phyloP scores from a whole-genome alignment of 2,888 invertebrate species.

The Eilema depressum region DNA sequence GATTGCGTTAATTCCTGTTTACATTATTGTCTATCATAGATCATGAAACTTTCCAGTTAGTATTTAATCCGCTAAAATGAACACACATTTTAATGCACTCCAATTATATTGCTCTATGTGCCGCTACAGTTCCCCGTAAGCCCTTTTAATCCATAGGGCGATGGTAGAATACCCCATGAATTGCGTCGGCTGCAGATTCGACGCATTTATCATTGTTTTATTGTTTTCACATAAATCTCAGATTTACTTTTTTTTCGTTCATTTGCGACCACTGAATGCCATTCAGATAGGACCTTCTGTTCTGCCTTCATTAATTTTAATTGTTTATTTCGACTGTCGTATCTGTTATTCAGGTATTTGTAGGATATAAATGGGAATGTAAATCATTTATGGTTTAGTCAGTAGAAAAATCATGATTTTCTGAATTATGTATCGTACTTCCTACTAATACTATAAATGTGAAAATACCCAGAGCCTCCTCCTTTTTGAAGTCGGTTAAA shows the following conservation, averaged over 20 bases:
- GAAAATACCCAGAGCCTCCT: too few species aligned
- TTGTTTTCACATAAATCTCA: constrained; percentile 67
- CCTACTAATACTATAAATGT: too few species aligned
- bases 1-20: too few species aligned
- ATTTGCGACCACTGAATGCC: constrained; percentile 35
- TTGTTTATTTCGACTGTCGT: constrained; percentile 39
- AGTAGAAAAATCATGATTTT: too few species aligned
- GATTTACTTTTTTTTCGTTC: constrained; percentile 44
- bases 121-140: constrained; percentile 23
- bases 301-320: constrained; percentile 47
- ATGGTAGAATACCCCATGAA: constrained; percentile 60
- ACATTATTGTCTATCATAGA: too few species aligned
- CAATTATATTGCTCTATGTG: not conserved
- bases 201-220: constrained; percentile 62
- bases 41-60: too few species aligned
- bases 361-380: not conserved
- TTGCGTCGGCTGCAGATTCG: constrained; percentile 60
- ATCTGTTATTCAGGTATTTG: constrained; percentile 4
- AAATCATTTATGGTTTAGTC: not conserved
- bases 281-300: constrained; percentile 33
- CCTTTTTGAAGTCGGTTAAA: too few species aligned
- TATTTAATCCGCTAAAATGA: not conserved
- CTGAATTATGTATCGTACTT: too few species aligned
- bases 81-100: not conserved
- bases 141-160: constrained; percentile 53